These are phyloP conservation scores for Drosophila equinoxialis DNA, from an alignment of 1,140 invertebrate species.

Conservation along the genomic window DNA sequence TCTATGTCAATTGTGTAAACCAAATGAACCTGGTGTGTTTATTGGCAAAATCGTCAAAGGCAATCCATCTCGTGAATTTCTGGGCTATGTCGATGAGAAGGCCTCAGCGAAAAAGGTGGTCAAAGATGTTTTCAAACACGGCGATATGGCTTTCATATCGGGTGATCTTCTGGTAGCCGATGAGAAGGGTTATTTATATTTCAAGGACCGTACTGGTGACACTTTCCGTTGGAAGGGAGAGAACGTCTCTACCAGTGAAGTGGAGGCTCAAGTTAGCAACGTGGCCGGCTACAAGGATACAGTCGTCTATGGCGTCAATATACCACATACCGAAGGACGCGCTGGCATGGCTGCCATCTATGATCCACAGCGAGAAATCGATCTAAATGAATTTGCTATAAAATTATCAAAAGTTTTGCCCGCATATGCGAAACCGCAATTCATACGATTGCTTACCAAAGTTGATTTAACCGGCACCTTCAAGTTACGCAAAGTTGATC, in stretches of 20 bases:
- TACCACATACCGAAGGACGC: slow-evolving; percentile 92
- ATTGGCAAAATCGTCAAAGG: slow-evolving; percentile 96
- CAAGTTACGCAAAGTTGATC: slow-evolving; percentile 95
- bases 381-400: slow-evolving; percentile 87
- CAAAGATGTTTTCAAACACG: slow-evolving; percentile 92
- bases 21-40: slow-evolving; percentile 97
- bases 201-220: slow-evolving; percentile 98
- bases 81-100: slow-evolving; percentile 96
- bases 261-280: slow-evolving; percentile 97
- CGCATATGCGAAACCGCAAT: slow-evolving; percentile 93
- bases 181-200: slow-evolving; percentile 96
- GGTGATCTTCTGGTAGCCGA: slow-evolving; percentile 97
- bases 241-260: slow-evolving; percentile 98
- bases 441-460: slow-evolving; percentile 91
- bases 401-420: slow-evolving; percentile 90
- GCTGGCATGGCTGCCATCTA: slow-evolving; percentile 98
- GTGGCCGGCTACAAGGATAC: slow-evolving; percentile 93
- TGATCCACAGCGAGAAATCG: slow-evolving; percentile 88
- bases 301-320: slow-evolving; percentile 93
- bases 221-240: slow-evolving; percentile 99
- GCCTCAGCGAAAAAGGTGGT: slow-evolving; percentile 97
- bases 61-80: slow-evolving; percentile 91
- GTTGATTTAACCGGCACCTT: slow-evolving; percentile 96
- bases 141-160: slow-evolving; percentile 95
- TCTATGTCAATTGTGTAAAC: slow-evolving; percentile 88